A percentile compares a stretch with the other conserved stretches of the same genome.
Conservation (phyloP, 2,113 vertebrate genomes). For the Corydoras sp. region DNA sequence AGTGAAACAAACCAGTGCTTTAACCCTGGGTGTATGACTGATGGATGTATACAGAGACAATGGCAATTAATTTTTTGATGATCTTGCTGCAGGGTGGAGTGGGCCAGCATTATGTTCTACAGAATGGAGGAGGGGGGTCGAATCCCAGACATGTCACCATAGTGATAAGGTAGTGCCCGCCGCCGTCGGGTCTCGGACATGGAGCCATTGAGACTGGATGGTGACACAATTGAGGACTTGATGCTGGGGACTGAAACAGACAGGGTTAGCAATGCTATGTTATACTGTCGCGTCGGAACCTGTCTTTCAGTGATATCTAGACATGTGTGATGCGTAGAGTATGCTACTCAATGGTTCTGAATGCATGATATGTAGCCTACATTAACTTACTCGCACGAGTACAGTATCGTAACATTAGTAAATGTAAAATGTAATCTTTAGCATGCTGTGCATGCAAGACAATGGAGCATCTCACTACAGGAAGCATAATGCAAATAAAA, state of each 20-base stretch:
- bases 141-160: slow-evolving; percentile 73
- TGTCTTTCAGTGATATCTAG: too few relatives aligned
- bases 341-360: too few relatives aligned
- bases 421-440: too few relatives aligned
- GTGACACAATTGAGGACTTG: slow-evolving; percentile 71
- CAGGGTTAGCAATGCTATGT: slow-evolving; percentile 61
- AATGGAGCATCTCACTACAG: too few relatives aligned
- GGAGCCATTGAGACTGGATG: slow-evolving; percentile 69
- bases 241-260: slow-evolving; percentile 70
- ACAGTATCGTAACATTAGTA: too few relatives aligned
- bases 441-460: too few relatives aligned
- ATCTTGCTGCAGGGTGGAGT: slow-evolving; percentile 38
- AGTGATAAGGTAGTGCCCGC: slow-evolving; percentile 76
- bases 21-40: slow-evolving; percentile 24
- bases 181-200: slow-evolving; percentile 76
- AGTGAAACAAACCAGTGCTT: too few relatives aligned
- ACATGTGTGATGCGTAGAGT: too few relatives aligned
- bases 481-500: too few relatives aligned
- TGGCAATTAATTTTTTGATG: slow-evolving; percentile 54
- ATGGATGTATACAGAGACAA: slow-evolving; percentile 48
- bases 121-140: slow-evolving; percentile 46
- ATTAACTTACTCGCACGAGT: too few relatives aligned
- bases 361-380: too few relatives aligned
- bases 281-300: slow-evolving; percentile 31
- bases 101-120: slow-evolving; percentile 42